These are phyloP conservation scores for Lasioglossum malachurum DNA, from an alignment of 2,888 invertebrate species.

Conservation along the genomic window DNA sequence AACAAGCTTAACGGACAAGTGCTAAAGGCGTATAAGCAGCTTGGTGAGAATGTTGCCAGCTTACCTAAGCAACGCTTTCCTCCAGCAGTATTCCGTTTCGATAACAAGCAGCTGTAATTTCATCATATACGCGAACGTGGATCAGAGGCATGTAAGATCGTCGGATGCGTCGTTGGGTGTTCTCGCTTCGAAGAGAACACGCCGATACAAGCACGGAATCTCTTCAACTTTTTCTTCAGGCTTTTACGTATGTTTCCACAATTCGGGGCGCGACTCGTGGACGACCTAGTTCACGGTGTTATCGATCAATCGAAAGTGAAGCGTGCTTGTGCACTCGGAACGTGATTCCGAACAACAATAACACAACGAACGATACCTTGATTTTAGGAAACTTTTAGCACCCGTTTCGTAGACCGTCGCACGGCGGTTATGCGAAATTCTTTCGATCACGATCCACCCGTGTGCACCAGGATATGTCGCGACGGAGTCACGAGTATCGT, in stretches of 20 bases:
- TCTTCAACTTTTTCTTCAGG: conserved; percentile 21
- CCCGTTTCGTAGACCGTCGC: background rate
- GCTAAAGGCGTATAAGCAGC: conserved; percentile 49
- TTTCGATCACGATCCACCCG: conserved; percentile 45
- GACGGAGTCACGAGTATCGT: conserved; percentile 17
- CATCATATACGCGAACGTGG: conserved; percentile 80
- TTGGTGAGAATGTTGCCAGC: conserved; percentile 46
- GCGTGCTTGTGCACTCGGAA: background rate
- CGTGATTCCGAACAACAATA: background rate
- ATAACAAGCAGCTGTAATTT: conserved; percentile 83
- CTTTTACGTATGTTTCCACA: conserved; percentile 41
- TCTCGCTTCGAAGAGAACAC: conserved; percentile 28
- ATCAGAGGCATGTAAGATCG: conserved; percentile 66
- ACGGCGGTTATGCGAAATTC: conserved; percentile 14
- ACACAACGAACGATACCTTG: conserved; percentile 11
- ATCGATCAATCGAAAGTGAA: conserved; percentile 65
- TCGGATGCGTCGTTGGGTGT: conserved; percentile 36
- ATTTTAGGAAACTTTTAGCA: background rate
- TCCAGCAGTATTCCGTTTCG: conserved; percentile 83
- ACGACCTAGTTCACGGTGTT: conserved; percentile 66
- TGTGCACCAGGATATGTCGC: conserved; percentile 49
- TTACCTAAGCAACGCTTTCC: conserved; percentile 82
- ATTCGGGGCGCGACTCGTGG: conserved; percentile 58
- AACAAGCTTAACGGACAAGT: conserved; percentile 49
- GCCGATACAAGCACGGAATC: conserved; percentile 20